A percentile compares a stretch with the other conserved stretches of the same genome.
phyloP scores from a whole-genome alignment of 1,140 invertebrate species.

The Diorhabda sublineata region DNA sequence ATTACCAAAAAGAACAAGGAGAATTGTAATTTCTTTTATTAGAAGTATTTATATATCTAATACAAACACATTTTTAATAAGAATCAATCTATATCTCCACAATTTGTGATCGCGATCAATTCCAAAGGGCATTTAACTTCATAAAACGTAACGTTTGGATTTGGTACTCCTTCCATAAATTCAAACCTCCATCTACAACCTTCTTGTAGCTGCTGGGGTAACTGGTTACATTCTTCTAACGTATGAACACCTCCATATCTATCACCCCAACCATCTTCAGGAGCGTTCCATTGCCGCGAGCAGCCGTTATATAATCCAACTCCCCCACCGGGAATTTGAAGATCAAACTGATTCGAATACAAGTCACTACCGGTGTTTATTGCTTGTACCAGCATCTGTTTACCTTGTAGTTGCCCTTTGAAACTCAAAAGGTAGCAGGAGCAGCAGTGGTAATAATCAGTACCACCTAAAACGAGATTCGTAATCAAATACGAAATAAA shows the following conservation, averaged over 20 bases:
- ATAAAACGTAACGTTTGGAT: constrained; percentile 11
- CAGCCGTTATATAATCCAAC: constrained; percentile 14
- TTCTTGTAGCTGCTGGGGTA: constrained; percentile 4
- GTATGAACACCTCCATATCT: constrained; percentile 2
- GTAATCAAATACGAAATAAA: background rate
- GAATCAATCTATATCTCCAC: constrained; percentile 11
- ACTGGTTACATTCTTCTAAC: constrained; percentile 10
- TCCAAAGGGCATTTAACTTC: constrained; percentile 17
- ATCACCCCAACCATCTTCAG: constrained; percentile 21
- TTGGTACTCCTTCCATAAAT: constrained; percentile 11
- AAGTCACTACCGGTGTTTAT: constrained; percentile 16
- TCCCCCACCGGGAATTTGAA: constrained; percentile 17
- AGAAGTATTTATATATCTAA: background rate
- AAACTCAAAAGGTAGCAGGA: constrained; percentile 15
- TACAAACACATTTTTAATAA: background rate
- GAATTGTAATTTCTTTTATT: too few species aligned
- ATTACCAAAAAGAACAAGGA: too few species aligned
- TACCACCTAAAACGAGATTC: background rate
- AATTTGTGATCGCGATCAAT: constrained; percentile 10
- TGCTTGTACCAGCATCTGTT: constrained; percentile 14
- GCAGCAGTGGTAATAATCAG: constrained; percentile 12
- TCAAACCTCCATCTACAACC: constrained; percentile 14
- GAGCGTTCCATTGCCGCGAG: constrained; percentile 19
- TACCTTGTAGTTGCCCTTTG: constrained; percentile 5
- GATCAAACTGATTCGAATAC: constrained; percentile 15